Base-by-base conservation (phyloP, 1,140 invertebrate genomes). In the Ephestia elutella region DNA sequence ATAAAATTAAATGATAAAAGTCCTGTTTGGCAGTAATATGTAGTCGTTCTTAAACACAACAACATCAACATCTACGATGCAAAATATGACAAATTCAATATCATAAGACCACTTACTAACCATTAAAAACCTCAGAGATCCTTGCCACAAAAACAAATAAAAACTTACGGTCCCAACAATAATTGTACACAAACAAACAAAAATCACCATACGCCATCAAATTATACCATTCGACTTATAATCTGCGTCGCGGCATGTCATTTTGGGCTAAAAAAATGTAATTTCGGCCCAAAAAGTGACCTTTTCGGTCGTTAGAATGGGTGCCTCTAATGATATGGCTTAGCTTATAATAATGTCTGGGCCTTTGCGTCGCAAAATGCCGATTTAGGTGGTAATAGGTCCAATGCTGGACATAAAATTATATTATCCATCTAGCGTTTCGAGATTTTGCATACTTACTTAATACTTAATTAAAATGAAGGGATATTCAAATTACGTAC, bases 141-240 rank as follows among this genome's bases (percentile, higher is more conserved):
- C 30, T 32, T 32, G 30, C 11, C 30, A 1, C 13, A 44, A 15
- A 15, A 44, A 44, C 13, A 32, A 32, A 44, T 3, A 44, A 44
- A 44, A 44, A 44, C 13, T 13, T 2, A 10, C 38, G 38, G 38
- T 44, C 38, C 38, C 15, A 44, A 44, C 38, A 44, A 44, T 44
- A 44, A 44, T 44, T 44, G 38, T 44, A 15, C 38, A 44, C 38
- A 44, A 44, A 44, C 38, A 44, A 44, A 44, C 38, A 15, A 44
- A 44, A 44, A 44, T 44, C 38, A 44, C 38, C 38, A 44, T 44
- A 44, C 38, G 38, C 1, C 13, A 10, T n/a, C 13, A 44, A 44
- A 44, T 44, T 44, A 44, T 44, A 44, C 10, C 38, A 15, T 44
- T 17, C 13, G 38, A 5, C 15, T 44, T 44, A 44, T 44, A 44